phyloP scores from a whole-genome alignment of 2,888 invertebrate genomes.

The Lottia scabra region DNA sequence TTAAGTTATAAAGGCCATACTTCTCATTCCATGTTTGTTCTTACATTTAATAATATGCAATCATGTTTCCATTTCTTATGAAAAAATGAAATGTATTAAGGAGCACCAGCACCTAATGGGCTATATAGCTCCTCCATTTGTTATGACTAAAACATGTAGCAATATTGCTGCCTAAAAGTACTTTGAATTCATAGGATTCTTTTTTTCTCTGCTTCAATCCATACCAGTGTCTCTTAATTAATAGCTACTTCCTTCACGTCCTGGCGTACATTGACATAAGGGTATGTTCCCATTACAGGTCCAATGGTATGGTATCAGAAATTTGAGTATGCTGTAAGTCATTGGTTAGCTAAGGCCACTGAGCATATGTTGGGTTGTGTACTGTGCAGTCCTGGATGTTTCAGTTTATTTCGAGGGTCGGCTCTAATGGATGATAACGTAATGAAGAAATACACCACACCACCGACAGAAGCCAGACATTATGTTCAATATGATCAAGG shows the following conservation, averaged over 20 bases:
- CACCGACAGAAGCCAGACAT: slow-evolving; percentile 44
- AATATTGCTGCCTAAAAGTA: no score
- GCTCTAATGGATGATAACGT: slow-evolving; percentile 59
- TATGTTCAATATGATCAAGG: slow-evolving; percentile 60
- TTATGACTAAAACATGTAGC: no score
- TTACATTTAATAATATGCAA: no score
- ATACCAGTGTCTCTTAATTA: no score
- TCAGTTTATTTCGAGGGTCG: slow-evolving; percentile 54
- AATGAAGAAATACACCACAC: slow-evolving; percentile 50
- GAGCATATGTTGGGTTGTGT: slow-evolving; percentile 81
- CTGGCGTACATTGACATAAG: not conserved
- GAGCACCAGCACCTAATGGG: no score
- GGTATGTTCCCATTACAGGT: slow-evolving; percentile 69
- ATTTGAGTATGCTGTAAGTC: slow-evolving; percentile 92
- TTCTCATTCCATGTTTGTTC: no score
- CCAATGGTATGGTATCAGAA: slow-evolving; percentile 89
- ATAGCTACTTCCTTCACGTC: not conserved
- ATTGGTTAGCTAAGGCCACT: slow-evolving; percentile 93
- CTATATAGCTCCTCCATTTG: no score
- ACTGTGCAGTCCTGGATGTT: slow-evolving; percentile 58
- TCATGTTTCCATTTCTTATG: no score
- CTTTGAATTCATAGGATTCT: no score
- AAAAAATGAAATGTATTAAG: no score
- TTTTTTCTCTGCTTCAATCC: no score
- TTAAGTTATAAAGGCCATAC: no score